Base-by-base conservation (phyloP, 2,888 invertebrate species). In the Bellardia bayeri region DNA sequence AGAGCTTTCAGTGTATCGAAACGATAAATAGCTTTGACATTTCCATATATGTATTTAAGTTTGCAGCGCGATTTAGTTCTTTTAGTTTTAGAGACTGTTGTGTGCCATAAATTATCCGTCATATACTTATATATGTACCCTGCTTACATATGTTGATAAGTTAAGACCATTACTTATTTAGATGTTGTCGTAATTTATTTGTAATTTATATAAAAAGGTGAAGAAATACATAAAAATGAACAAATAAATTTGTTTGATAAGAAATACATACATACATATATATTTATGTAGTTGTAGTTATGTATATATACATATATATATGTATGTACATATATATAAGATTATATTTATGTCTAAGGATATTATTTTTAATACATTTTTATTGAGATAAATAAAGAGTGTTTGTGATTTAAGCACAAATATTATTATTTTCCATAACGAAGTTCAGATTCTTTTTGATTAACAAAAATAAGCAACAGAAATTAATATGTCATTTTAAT, bases 81-180 rank as follows among this genome's bases (percentile, higher is more conserved):
- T 64, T 64, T 64, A 64, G 37, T n/a, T n/a, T 11, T 11, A 58
- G 9, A 30, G 16, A 8, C 23, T 45, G 6, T 16, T 45, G 5
- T 45, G 13, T 23, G 13, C 42, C 16, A 45, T 66, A 66, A 66
- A 66, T 66, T 66, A 66, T 16, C 13, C 66, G 23, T 2, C 42
- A 49, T 30, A 11, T 49, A n/a, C n/a, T n/a, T n/a, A 30, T 13
- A 33, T 23, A 23, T 23, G 23, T 23, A 23, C 23, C 23, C 23
- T 58, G 58, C 11, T 14, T 68, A 54, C 40, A 13, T 14, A 64
- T 56, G 40, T 37, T 68, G 51, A 58, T 58, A 82, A 76, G 69
- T 51, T 37, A 71, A 51, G 9, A 71, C 69, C 23, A 63, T 64
- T 64, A 23, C 64, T 54, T 64, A 56, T 6, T 58, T 40, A 40